Conservation (phyloP, 1,140 invertebrate genomes). For the Anastatus disparis region DNA sequence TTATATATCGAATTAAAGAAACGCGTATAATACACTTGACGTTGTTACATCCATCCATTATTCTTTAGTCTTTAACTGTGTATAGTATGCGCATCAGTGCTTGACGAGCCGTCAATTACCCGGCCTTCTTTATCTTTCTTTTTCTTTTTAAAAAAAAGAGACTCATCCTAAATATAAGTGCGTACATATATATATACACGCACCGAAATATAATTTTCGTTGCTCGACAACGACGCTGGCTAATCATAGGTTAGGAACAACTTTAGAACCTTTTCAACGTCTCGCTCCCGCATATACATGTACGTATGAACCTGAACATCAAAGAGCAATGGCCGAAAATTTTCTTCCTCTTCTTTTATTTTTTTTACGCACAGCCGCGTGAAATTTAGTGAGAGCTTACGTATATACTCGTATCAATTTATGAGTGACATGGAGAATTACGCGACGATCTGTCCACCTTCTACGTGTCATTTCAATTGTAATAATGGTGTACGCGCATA, state of each 20-base stretch:
- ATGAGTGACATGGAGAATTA: slow-evolving; percentile 19
- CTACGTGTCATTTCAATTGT: background rate
- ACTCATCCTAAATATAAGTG: too few species aligned
- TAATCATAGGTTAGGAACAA: slow-evolving; percentile 6
- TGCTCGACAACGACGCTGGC: background rate
- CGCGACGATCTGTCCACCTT: background rate
- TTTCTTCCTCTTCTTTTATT: too few species aligned
- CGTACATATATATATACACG: too few species aligned
- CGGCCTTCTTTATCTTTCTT: too few species aligned
- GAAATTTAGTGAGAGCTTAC: too few species aligned
- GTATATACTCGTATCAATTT: too few species aligned
- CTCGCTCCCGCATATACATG: slow-evolving; percentile 6
- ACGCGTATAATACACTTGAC: background rate
- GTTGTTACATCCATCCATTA: slow-evolving; percentile 16
- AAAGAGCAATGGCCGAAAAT: too few species aligned
- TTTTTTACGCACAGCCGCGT: too few species aligned
- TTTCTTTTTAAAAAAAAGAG: too few species aligned
- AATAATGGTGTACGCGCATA: background rate
- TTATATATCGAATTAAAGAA: background rate
- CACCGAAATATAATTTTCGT: background rate
- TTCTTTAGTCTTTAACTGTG: too few species aligned
- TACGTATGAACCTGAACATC: too few species aligned
- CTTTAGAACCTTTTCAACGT: background rate
- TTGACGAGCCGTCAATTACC: slow-evolving; percentile 26
- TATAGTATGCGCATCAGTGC: background rate